phyloP scores from a whole-genome alignment of 2,888 invertebrate genomes.

The Iselma pallidipennis region DNA sequence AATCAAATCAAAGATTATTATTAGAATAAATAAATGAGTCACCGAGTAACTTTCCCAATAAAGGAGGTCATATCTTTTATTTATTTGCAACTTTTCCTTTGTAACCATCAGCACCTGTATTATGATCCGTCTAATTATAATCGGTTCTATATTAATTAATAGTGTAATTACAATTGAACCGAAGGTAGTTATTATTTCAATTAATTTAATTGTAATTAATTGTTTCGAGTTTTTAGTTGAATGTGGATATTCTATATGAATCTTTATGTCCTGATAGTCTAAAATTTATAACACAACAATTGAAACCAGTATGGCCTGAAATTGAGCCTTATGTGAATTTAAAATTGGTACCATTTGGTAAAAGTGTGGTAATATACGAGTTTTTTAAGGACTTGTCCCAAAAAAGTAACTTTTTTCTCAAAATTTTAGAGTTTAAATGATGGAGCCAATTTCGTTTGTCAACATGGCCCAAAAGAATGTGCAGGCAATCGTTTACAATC shows the following conservation, averaged over 20 bases:
- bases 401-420: too few species aligned
- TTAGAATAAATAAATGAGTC: too few species aligned
- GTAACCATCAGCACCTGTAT: neutral
- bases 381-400: constrained; percentile 11
- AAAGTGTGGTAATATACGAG: constrained; percentile 64
- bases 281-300: constrained; percentile 60
- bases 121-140: neutral
- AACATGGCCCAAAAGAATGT: constrained; percentile 68
- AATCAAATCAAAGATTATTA: too few species aligned
- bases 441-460: constrained; percentile 56
- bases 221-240: constrained; percentile 52
- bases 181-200: neutral
- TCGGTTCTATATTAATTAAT: neutral
- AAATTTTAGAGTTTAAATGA: constrained; percentile 39
- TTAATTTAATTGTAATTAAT: neutral
- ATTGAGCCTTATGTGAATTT: constrained; percentile 60
- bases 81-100: neutral
- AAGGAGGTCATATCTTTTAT: neutral
- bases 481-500: constrained; percentile 66
- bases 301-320: constrained; percentile 58
- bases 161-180: neutral
- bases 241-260: constrained; percentile 64
- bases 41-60: neutral
- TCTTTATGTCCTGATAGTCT: constrained; percentile 66
- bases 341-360: constrained; percentile 67